A percentile compares a stretch with the other conserved stretches of the same genome.
phyloP scores from a whole-genome alignment of 35 echinoderm and acorn worm species.

The Ophiothrix spiculata region DNA sequence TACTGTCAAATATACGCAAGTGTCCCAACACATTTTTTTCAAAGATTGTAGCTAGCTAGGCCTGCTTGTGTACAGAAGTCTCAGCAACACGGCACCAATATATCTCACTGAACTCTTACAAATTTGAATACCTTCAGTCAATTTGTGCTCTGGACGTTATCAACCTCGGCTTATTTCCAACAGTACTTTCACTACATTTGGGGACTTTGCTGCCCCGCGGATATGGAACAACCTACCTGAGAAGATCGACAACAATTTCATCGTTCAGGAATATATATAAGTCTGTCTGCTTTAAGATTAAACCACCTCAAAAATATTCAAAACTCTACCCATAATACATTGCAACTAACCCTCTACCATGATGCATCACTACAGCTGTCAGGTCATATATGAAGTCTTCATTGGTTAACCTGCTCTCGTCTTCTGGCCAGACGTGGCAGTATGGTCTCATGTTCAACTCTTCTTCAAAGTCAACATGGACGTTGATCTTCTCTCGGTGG shows the following conservation, averaged over 20 bases:
- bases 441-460: slow-evolving; percentile 83
- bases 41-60: too few relatives aligned
- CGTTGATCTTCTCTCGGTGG: slow-evolving; percentile 91
- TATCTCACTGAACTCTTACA: too few relatives aligned
- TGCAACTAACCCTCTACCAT: slow-evolving; percentile 78
- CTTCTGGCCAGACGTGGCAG: slow-evolving; percentile 55
- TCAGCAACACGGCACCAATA: too few relatives aligned
- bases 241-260: neutral
- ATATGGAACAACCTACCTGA: neutral
- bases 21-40: too few relatives aligned
- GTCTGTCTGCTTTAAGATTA: neutral
- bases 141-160: too few relatives aligned
- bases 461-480: slow-evolving; percentile 84
- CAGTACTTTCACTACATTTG: too few relatives aligned
- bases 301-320: neutral
- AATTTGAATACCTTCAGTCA: too few relatives aligned
- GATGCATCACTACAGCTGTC: slow-evolving; percentile 74
- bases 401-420: slow-evolving; percentile 42
- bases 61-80: neutral
- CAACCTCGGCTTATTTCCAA: too few relatives aligned
- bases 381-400: slow-evolving; percentile 96
- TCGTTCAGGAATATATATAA: neutral
- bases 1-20: too few relatives aligned
- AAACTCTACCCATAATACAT: neutral
- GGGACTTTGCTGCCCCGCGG: neutral